These are phyloP conservation scores for Seriola quinqueradiata DNA, from an alignment of 2,113 vertebrate genomes.

Conservation along the genomic window DNA sequence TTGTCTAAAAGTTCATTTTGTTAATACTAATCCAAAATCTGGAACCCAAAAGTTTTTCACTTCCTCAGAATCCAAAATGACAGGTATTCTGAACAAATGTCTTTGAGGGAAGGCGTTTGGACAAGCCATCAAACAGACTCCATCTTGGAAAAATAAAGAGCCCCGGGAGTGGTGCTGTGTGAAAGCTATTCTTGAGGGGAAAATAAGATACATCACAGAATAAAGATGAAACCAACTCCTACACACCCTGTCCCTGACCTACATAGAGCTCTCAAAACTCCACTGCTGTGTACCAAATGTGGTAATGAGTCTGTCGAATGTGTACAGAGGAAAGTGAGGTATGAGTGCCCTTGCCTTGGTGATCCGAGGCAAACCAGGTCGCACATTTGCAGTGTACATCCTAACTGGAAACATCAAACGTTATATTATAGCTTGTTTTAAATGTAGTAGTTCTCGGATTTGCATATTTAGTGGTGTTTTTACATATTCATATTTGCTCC, in stretches of 20 bases:
- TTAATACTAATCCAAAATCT: not conserved
- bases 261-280: constrained; percentile 70
- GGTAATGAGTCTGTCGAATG: constrained; percentile 52
- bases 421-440: not conserved
- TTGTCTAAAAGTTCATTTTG: constrained; percentile 15
- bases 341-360: constrained; percentile 1
- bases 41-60: not conserved
- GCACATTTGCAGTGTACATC: not conserved
- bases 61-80: constrained; percentile 22
- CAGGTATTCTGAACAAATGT: constrained; percentile 47
- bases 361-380: not conserved
- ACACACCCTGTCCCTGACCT: constrained; percentile 80
- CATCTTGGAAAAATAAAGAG: constrained; percentile 67
- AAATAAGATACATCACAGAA: constrained; percentile 71
- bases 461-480: constrained; percentile 2
- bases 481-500: not conserved
- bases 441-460: constrained; percentile 3
- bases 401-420: not conserved
- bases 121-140: constrained; percentile 62
- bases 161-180: constrained; percentile 46
- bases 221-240: constrained; percentile 73
- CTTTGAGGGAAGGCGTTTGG: constrained; percentile 53
- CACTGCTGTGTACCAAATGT: constrained; percentile 47
- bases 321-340: constrained; percentile 13
- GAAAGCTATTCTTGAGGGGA: constrained; percentile 69